Evolutionary conservation across 1,140 invertebrate genomes (phyloP).

Genomic region (Pseudomyrmex flavicornis): DNA sequence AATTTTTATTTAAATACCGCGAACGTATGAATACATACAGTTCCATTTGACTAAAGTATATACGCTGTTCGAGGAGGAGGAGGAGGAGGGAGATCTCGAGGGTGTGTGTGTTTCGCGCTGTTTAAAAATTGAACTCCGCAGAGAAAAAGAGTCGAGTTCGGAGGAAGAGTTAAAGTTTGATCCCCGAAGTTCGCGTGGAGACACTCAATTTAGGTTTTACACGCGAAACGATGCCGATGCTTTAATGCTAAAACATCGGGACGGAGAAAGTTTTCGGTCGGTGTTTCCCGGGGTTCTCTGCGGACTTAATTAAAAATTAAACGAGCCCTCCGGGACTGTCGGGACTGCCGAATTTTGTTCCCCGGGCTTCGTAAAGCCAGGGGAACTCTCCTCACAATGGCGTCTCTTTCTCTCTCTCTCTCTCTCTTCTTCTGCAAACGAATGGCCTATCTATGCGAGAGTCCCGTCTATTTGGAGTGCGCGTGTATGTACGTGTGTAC

Average conservation of each 20-base stretch:
- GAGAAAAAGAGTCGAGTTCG: background rate
- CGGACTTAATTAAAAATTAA: constrained; percentile 75
- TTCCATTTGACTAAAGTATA: too few relatives aligned
- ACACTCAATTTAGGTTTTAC: constrained; percentile 37
- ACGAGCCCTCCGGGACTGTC: constrained; percentile 66
- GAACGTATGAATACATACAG: too few relatives aligned
- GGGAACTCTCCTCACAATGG: constrained; percentile 57
- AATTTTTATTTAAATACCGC: too few relatives aligned
- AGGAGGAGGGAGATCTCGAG: too few relatives aligned
- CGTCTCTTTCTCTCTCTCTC: constrained; percentile 1
- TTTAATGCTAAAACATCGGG: constrained; percentile 57
- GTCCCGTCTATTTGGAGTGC: constrained; percentile 35
- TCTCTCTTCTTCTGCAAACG: constrained; percentile 28
- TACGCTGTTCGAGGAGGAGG: too few relatives aligned
- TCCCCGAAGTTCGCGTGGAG: constrained; percentile 22
- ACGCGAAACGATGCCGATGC: constrained; percentile 45
- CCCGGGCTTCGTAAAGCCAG: constrained; percentile 58
- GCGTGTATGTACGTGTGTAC: background rate
- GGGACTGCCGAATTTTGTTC: constrained; percentile 64
- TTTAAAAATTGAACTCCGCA: constrained; percentile 7
- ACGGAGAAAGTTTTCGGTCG: constrained; percentile 56
- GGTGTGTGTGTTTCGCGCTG: background rate
- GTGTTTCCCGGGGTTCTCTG: constrained; percentile 17
- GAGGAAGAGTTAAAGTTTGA: constrained; percentile 14
- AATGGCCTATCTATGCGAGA: constrained; percentile 59